Evolutionary conservation across 2,888 invertebrate species (phyloP).

Genomic region (Blera fallax): DNA sequence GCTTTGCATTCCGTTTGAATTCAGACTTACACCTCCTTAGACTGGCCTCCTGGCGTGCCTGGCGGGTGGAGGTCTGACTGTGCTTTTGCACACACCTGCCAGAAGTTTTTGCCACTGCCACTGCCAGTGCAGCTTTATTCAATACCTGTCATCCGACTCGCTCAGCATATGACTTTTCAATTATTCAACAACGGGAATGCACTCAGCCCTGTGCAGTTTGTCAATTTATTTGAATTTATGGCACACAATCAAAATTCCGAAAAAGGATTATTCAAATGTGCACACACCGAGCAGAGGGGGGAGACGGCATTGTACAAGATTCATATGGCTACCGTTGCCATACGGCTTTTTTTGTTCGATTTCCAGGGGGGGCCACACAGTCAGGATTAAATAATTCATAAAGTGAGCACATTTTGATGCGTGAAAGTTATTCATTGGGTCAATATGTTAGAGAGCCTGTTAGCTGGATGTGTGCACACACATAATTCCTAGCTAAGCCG

Average conservation of each 20-base stretch:
- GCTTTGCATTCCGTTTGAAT: constrained; percentile 74
- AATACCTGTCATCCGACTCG: constrained; percentile 65
- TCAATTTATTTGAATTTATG: constrained; percentile 73
- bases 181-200: constrained; percentile 71
- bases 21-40: constrained; percentile 69
- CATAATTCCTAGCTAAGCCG: constrained; percentile 63
- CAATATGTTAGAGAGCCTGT: constrained; percentile 64
- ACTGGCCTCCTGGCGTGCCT: constrained; percentile 22
- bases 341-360: constrained; percentile 29
- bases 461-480: constrained; percentile 57
- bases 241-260: constrained; percentile 72
- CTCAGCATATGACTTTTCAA: constrained; percentile 71
- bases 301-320: not conserved
- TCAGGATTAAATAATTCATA: constrained; percentile 69
- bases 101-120: constrained; percentile 14
- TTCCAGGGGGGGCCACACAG: constrained; percentile 14
- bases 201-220: constrained; percentile 72
- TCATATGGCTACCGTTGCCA: constrained; percentile 22
- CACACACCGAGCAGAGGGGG: not conserved
- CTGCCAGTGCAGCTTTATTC: constrained; percentile 50
- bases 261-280: constrained; percentile 73
- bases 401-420: constrained; percentile 67
- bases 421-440: constrained; percentile 71
- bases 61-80: not conserved
- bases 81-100: constrained; percentile 50